Conservation (phyloP, 2,888 invertebrate species). For the Ophonus ardosiacus region DNA sequence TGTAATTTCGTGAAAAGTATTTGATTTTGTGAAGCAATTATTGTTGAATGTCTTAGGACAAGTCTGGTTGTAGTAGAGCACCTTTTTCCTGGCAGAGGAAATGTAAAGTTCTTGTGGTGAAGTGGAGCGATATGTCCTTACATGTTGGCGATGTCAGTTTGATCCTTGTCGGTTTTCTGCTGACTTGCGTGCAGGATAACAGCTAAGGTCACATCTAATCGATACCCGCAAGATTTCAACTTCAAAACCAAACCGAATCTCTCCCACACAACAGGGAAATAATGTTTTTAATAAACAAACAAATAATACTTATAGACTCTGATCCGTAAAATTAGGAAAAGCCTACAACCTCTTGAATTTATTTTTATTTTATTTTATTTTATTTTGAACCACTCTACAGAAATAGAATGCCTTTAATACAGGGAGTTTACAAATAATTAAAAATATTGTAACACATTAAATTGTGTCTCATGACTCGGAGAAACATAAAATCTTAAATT, state of each 20-base stretch:
- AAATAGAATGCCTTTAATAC: no score
- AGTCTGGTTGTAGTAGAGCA: background rate
- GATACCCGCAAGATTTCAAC: constrained; percentile 6
- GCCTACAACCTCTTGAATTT: no score
- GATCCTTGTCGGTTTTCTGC: constrained; percentile 36
- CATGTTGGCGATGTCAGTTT: constrained; percentile 25
- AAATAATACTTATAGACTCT: no score
- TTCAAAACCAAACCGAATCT: background rate
- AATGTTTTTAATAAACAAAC: background rate
- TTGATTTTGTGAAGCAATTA: no score
- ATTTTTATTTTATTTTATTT: no score
- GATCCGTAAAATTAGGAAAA: no score
- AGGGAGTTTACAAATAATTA: no score
- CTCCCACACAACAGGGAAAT: background rate
- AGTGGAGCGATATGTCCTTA: constrained; percentile 33
- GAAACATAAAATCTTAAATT: no score
- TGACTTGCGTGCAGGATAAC: constrained; percentile 52
- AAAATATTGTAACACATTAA: no score
- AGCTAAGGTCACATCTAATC: constrained; percentile 48
- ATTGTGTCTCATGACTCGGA: no score
- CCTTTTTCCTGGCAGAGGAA: constrained; percentile 23
- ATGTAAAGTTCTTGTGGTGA: constrained; percentile 19
- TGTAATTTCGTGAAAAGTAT: no score
- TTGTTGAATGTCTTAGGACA: background rate
- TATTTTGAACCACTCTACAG: no score